A percentile compares a stretch with the other conserved stretches of the same genome.
These are phyloP conservation scores for Poecilobothrus nobilitatus DNA, from an alignment of 2,888 invertebrate genomes.

Conservation along the genomic window DNA sequence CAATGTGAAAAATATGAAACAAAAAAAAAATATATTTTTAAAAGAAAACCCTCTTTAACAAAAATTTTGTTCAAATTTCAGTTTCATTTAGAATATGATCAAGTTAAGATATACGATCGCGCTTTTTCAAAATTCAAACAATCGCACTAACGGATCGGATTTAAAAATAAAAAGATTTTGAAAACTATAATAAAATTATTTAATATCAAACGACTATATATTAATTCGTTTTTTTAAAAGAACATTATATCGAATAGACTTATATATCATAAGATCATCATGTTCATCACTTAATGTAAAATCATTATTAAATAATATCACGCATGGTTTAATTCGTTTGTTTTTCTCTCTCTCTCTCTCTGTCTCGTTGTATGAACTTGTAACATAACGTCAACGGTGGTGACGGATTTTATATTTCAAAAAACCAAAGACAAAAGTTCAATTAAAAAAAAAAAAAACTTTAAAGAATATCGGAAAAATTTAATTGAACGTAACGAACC, in stretches of 20 bases:
- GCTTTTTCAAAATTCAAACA: not conserved
- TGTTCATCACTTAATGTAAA: no score
- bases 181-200: no score
- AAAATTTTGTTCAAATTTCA: slow-evolving; percentile 20
- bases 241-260: no score
- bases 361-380: not conserved
- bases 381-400: no score
- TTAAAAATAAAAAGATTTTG: no score
- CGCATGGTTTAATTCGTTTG: not conserved
- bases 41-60: no score
- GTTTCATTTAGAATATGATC: slow-evolving; percentile 27
- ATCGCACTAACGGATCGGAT: not conserved
- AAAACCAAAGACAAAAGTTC: no score
- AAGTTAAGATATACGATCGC: slow-evolving; percentile 22
- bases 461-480: not conserved
- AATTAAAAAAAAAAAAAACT: not conserved
- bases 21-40: no score
- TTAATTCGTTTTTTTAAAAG: no score
- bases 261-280: no score
- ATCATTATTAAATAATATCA: not conserved
- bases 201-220: no score
- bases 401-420: no score
- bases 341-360: not conserved
- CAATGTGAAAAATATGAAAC: not conserved
- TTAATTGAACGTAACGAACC: slow-evolving; percentile 6